Conservation (phyloP, 2,888 invertebrate species). For the Cantharis nigra region DNA sequence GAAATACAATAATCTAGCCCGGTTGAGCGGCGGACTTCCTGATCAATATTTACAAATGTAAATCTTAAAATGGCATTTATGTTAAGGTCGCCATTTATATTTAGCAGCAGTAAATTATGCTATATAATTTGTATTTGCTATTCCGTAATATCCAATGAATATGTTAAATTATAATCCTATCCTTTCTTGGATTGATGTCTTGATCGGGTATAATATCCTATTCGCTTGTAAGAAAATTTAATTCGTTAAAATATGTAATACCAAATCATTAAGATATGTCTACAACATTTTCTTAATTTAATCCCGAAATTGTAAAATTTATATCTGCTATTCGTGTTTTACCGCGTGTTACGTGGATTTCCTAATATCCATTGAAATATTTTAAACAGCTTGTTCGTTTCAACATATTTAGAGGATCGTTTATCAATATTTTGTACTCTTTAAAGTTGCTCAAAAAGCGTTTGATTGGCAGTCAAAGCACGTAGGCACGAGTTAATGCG, state of each 20-base stretch:
- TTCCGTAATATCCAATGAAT: not conserved
- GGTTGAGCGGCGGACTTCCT: not conserved
- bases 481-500: conserved; percentile 38
- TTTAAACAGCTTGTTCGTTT: conserved; percentile 33
- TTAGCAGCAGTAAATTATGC: not conserved
- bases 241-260: not conserved
- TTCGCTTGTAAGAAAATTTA: not conserved
- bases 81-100: not conserved
- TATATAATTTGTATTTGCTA: not conserved
- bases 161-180: not conserved
- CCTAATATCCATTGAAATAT: conserved; percentile 12
- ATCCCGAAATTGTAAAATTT: not conserved
- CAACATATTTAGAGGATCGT: conserved; percentile 39
- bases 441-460: conserved; percentile 37
- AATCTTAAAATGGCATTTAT: not conserved
- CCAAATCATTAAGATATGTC: not conserved
- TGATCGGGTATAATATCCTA: not conserved
- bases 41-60: not conserved
- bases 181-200: not conserved
- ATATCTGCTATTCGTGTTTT: not conserved
- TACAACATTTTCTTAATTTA: not conserved
- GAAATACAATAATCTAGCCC: not conserved
- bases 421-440: conserved; percentile 43
- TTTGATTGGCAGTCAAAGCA: conserved; percentile 46
- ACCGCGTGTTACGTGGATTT: not conserved